phyloP scores from a whole-genome alignment of 2,888 invertebrate genomes.

The Ormyrus labotus region DNA sequence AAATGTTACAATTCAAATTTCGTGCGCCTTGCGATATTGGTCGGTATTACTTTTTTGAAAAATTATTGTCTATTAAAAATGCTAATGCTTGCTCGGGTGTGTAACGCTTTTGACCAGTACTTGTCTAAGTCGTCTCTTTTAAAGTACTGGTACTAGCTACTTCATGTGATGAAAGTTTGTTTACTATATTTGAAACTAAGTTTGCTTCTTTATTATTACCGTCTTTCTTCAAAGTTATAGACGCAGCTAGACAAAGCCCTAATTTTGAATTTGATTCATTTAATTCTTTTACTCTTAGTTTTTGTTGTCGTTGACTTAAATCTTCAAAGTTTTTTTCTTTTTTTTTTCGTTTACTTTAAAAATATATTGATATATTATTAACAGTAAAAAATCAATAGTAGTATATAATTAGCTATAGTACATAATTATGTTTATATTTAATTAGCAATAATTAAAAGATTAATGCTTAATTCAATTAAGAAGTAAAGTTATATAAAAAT shows the following conservation, averaged over 20 bases:
- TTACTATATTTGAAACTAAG: background rate
- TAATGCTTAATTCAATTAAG: no score
- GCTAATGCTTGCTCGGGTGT: constrained; percentile 31
- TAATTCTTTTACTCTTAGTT: background rate
- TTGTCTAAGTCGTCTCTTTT: background rate
- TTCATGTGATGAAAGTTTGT: background rate
- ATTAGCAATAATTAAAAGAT: no score
- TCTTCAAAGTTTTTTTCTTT: no score
- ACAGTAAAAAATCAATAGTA: no score
- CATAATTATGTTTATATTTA: no score
- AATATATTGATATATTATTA: no score
- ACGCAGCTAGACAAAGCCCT: background rate
- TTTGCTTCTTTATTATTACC: background rate
- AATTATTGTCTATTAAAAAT: constrained; percentile 21
- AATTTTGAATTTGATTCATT: constrained; percentile 16
- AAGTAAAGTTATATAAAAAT: no score
- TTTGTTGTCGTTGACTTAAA: no score
- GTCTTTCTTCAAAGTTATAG: background rate
- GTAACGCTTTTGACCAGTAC: background rate
- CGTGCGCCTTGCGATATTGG: constrained; percentile 1
- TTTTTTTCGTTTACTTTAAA: no score
- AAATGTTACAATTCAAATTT: background rate
- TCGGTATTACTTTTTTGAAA: constrained; percentile 18
- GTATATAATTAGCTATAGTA: no score
- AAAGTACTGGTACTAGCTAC: background rate